Evolutionary conservation across 2,113 vertebrate genomes (phyloP).

Genomic region (Corynorhinus townsendii): DNA sequence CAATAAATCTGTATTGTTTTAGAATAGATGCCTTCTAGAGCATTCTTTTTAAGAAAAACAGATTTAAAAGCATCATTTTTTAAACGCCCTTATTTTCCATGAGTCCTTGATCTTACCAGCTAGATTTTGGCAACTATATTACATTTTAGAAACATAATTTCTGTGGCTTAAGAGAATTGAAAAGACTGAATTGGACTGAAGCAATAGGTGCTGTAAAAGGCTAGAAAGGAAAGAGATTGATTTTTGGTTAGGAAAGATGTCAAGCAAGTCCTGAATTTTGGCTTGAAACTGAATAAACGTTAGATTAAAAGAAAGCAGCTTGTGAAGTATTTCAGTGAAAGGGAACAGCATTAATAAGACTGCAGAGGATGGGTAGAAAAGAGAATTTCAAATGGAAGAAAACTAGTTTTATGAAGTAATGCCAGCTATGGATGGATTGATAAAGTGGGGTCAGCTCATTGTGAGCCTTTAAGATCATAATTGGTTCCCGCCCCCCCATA

Average conservation of each 20-base stretch:
- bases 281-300: not conserved
- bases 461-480: not conserved
- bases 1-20: not conserved
- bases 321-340: not conserved
- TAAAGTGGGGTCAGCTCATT: not conserved
- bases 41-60: constrained; percentile 15
- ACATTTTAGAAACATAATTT: constrained; percentile 33
- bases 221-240: not conserved
- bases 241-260: not conserved
- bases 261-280: constrained; percentile 17
- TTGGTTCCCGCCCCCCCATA: not conserved
- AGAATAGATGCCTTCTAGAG: not conserved
- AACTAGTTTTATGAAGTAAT: constrained; percentile 1
- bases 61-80: not conserved
- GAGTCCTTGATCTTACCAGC: constrained; percentile 25
- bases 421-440: not conserved
- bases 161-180: not conserved
- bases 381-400: not conserved
- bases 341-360: not conserved
- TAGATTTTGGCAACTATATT: not conserved
- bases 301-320: not conserved
- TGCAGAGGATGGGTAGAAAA: not conserved
- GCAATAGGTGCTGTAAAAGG: not conserved
- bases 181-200: not conserved
- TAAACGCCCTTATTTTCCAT: not conserved